Base-by-base conservation (phyloP, 2,797 vertebrate genomes). In the Melanotaenia boesemani region DNA sequence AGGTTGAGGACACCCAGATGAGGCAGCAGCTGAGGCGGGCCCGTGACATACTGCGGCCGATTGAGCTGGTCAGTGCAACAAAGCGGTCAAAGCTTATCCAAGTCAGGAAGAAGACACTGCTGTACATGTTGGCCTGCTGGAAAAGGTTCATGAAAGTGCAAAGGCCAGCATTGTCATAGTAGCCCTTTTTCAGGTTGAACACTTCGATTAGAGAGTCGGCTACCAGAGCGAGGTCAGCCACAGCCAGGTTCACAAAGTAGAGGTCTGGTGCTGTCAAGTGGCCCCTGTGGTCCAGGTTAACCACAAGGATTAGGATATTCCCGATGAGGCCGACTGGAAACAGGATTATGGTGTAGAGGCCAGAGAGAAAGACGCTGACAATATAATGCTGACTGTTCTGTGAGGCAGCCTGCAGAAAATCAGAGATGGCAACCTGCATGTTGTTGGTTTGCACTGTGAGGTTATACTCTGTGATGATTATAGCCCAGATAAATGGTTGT, bases 71-170 rank as follows among this genome's bases (percentile, higher is more conserved):
- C 87, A 98, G 93, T 0, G 94, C 95, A 0, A 97, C 81, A 50
- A 96, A 97, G 44, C 97, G 95, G 91, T 98, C 97, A 1, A 97
- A 95, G 90, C 97, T 98, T 97, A 98, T 98, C 97, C 97, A 98
- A 4, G 97, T 97, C 62, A 98, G 91, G 88, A 97, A 98, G 93
- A 98, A 98, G 83, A 98, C 93, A 6, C 97, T 98, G 95, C 97
- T 97, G 92, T 98, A 98, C 97, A 98, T 97, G 94, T 97, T 97
- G 86, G 95, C 94, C 92, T 98, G 96, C 86, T 97, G 95, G 89
- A 97, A 97, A 58, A 98, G 91, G 0, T 96, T 95, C 97, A 98
- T 97, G 81, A 97, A 98, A 72, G 96, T 97, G 75, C 97, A 98
- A 20, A 98, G 95, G 36, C 91, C 93, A 0, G 96, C 90, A 11